These are phyloP conservation scores for Bradypodion pumilum DNA, from an alignment of 2,797 vertebrate genomes.

Conservation along the genomic window DNA sequence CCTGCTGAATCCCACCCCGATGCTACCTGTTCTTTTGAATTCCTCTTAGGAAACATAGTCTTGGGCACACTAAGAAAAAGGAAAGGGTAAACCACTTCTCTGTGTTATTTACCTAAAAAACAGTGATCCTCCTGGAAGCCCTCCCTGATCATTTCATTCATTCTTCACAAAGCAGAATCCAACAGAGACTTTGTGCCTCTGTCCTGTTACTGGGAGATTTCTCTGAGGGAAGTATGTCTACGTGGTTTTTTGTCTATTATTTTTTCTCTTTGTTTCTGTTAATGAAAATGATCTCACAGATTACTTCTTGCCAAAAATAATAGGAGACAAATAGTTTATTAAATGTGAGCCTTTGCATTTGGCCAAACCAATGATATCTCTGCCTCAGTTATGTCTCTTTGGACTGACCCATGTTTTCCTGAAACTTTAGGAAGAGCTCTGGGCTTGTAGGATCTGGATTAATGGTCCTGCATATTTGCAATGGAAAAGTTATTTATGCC, in stretches of 20 bases:
- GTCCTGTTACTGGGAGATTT: neutral
- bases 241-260: neutral
- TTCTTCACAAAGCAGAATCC: neutral
- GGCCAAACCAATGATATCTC: neutral
- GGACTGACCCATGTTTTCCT: neutral
- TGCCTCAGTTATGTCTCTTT: neutral
- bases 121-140: neutral
- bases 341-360: neutral
- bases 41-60: no score
- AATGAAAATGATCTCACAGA: neutral
- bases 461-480: no score
- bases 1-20: no score
- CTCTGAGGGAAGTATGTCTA: neutral
- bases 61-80: no score
- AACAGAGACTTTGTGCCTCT: neutral
- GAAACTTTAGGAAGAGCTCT: neutral
- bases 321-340: neutral
- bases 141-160: neutral
- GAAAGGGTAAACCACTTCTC: no score
- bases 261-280: neutral
- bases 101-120: no score
- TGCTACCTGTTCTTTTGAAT: no score
- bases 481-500: neutral
- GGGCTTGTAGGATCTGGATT: no score
- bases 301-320: neutral